Base-by-base conservation (phyloP, 2,797 vertebrate genomes). In the Fringilla coelebs region DNA sequence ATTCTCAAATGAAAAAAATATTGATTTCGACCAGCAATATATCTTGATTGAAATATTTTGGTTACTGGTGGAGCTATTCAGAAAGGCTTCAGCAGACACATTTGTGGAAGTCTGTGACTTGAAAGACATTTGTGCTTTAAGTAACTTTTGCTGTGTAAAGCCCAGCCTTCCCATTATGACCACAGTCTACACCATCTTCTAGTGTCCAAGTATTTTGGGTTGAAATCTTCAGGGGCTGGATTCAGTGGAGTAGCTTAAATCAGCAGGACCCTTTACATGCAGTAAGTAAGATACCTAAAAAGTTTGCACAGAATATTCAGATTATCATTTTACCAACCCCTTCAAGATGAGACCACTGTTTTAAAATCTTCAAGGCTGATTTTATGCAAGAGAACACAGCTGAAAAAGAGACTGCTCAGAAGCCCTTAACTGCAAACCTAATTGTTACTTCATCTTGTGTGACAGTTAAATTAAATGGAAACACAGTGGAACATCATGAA, bases 391-490 rank as follows among this genome's bases (percentile, higher is more conserved):
- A 76, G 75, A 89, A 77, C 18, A 79, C 36, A 76, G 16, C 10
- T 73, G n/a, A 91, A 90, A 83, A 80, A 51, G 17, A 88, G 63
- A 76, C 6, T 4, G 13, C 20, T 66, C n/a, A 66, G 58, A 92
- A 89, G 31, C 11, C 79, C 48, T 88, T 92, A 82, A 89, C 57
- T 77, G 79, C 40, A 91, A 87, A 95, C 88, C 52, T 96, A 94
- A 92, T 83, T 84, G 43, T 80, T 86, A 70, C 32, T 83, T 38
- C 48, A 55, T 74, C 89, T 85, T 94, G 32, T 62, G 28, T 89
- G 82, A 73, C 79, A 82, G 62, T 81, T 85, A 76, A 88, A 78
- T n/a, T 85, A 90, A 93, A 91, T 85, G 74, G 57, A 93, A 79
- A 73, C 32, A 17, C 70, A 54, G 26, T 88, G 36, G 61, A 88